phyloP scores from a whole-genome alignment of 2,888 invertebrate genomes.

The Mycogona germanica region DNA sequence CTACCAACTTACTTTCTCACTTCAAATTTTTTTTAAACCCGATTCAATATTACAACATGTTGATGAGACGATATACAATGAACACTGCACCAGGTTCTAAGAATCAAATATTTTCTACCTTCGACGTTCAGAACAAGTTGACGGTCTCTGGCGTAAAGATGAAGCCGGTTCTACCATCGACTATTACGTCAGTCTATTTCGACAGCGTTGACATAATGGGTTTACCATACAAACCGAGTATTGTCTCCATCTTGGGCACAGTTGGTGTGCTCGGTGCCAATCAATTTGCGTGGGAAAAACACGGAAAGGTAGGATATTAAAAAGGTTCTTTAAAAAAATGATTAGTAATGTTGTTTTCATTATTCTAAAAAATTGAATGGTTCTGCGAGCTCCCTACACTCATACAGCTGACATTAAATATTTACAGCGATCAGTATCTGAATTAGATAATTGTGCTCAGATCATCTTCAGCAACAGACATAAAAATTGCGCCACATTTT shows the following conservation, averaged over 20 bases:
- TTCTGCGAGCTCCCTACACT: no score
- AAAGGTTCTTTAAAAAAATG: background rate
- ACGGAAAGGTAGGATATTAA: slow-evolving; percentile 2
- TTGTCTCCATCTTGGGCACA: slow-evolving; percentile 7
- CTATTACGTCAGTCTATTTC: slow-evolving; percentile 9
- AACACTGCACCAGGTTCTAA: background rate
- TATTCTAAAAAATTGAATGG: background rate
- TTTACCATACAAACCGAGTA: slow-evolving; percentile 6
- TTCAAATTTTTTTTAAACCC: background rate
- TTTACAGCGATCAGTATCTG: no score
- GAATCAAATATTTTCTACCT: background rate
- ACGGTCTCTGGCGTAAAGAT: slow-evolving; percentile 9
- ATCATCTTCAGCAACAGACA: no score
- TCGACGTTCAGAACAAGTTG: slow-evolving; percentile 13
- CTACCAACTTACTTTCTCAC: no score
- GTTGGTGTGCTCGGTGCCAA: slow-evolving; percentile 7
- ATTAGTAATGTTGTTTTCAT: background rate
- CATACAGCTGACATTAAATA: no score
- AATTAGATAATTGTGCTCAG: no score
- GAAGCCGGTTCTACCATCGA: slow-evolving; percentile 5
- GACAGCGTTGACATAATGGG: slow-evolving; percentile 17
- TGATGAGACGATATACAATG: no score
- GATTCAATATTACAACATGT: background rate
- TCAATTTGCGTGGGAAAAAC: slow-evolving; percentile 10
- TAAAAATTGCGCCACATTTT: no score